Conservation (phyloP, 2,888 invertebrate genomes). For the Athalia cordata region DNA sequence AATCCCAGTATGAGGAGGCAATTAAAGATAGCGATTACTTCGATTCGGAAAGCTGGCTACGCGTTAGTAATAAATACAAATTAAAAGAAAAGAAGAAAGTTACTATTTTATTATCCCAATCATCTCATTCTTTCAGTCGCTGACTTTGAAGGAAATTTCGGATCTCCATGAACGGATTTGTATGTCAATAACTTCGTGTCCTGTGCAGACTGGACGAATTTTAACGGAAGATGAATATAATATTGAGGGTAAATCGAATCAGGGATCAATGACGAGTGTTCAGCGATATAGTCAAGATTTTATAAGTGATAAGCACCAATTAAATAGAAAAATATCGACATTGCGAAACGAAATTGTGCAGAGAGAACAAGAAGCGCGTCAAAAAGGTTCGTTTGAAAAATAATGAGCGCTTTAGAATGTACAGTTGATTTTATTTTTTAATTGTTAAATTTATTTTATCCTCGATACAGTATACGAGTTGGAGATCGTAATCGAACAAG, state of each 20-base stretch:
- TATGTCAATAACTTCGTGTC: conserved; percentile 49
- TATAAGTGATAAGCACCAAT: conserved; percentile 29
- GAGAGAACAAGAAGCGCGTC: conserved; percentile 34
- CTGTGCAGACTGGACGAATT: conserved; percentile 45
- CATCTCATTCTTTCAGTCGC: conserved; percentile 51
- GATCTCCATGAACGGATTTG: conserved; percentile 57
- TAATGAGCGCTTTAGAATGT: background rate
- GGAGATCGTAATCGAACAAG: conserved; percentile 22
- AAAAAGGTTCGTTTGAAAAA: conserved; percentile 30
- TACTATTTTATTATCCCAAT: background rate
- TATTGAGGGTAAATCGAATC: conserved; percentile 3
- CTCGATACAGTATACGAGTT: conserved; percentile 27
- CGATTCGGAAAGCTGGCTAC: conserved; percentile 57
- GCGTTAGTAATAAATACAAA: conserved; percentile 49
- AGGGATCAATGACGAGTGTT: background rate
- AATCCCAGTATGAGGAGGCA: conserved; percentile 57
- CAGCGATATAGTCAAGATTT: conserved; percentile 48
- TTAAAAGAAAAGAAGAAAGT: background rate
- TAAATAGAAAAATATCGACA: conserved; percentile 38
- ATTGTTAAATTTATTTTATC: background rate
- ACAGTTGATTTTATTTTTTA: background rate
- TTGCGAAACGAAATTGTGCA: conserved; percentile 48
- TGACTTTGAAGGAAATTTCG: conserved; percentile 54
- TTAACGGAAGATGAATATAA: conserved; percentile 48
- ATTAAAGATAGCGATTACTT: conserved; percentile 54